Evolutionary conservation across 2,113 vertebrate species (phyloP).

Genomic region (Nanorana parkeri): DNA sequence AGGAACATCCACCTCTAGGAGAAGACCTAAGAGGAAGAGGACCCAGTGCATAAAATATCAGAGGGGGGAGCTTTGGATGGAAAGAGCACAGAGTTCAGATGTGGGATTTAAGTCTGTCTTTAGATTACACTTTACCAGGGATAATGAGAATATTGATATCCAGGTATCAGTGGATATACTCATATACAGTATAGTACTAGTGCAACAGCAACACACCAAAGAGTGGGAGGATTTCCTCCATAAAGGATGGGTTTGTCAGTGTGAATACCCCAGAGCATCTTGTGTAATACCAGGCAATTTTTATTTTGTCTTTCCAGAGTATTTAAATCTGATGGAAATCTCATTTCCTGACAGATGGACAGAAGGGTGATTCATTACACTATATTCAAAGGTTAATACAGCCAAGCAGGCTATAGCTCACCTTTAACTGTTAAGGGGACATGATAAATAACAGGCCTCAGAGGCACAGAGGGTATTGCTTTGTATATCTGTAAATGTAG

Average conservation of each 20-base stretch:
- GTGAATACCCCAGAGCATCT: constrained; percentile 5
- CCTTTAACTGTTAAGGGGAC: constrained; percentile 43
- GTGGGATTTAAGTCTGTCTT: too few species aligned
- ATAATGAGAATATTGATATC: not conserved
- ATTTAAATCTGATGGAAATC: constrained; percentile 40
- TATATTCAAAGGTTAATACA: constrained; percentile 19
- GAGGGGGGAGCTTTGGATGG: too few species aligned
- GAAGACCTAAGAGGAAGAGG: too few species aligned
- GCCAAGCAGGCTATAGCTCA: constrained; percentile 32
- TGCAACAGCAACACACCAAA: not conserved
- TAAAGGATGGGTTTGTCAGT: constrained; percentile 30
- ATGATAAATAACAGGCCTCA: constrained; percentile 43
- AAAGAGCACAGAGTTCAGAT: too few species aligned
- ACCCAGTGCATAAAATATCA: too few species aligned
- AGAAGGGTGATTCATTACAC: constrained; percentile 43
- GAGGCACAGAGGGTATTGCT: constrained; percentile 37
- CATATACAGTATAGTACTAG: not conserved
- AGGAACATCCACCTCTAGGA: too few species aligned
- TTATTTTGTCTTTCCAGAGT: constrained; percentile 34
- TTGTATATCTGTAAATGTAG: constrained; percentile 40
- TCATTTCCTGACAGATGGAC: constrained; percentile 47
- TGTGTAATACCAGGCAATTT: constrained; percentile 23
- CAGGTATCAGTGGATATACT: not conserved
- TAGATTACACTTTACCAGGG: too few species aligned
- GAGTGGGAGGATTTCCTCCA: not conserved